Evolutionary conservation across 2,888 invertebrate genomes (phyloP), one percentile per base, ranked within the genome.

Genomic region (Geotrupes spiniger): DNA sequence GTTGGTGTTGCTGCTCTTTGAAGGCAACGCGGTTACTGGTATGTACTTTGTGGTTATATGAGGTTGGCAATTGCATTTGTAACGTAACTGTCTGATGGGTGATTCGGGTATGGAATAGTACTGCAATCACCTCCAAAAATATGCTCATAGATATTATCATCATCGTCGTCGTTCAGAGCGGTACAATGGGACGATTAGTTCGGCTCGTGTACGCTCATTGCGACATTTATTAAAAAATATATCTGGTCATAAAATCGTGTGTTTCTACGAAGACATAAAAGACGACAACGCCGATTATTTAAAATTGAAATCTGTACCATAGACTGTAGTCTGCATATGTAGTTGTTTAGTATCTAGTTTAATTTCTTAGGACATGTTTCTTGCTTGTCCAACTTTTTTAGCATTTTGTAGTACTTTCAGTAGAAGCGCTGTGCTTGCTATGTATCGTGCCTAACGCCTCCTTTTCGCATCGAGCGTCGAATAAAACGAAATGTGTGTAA

Each of bases 381-480:
- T 41, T 65, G 66, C 67, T 67, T 69, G 66, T 65, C 59, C 60
- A 10, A 21, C 21, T n/a, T 8, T 33, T 33, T 33, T 33, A 33
- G 58, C 51, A 52, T 52, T 58, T 21, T 15, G 62, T 60, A 58
- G 33, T 47, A 26, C 21, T 12, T 39, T n/a, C 5, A 65, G 59
- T 65, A 61, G 64, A 61, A 53, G 54, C 57, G 66, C 66, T 65
- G 54, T 64, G 66, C 67, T 68, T 69, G 62, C 57, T 64, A 54
- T 57, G 56, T 49, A 42, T 42, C 45, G 37, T 41, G 50, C 45
- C 26, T 31, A 16, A n/a, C n/a, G n/a, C 9, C 16, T 12, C 37
- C 16, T 44, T 44, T 38, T 12, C 15, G 40, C 26, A 40, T 11
- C 25, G 9, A 40, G 6, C 26, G 27, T 26, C 14, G 25, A 26